Base-by-base conservation (phyloP, 1,140 invertebrate species). In the Ridgeia piscesae region DNA sequence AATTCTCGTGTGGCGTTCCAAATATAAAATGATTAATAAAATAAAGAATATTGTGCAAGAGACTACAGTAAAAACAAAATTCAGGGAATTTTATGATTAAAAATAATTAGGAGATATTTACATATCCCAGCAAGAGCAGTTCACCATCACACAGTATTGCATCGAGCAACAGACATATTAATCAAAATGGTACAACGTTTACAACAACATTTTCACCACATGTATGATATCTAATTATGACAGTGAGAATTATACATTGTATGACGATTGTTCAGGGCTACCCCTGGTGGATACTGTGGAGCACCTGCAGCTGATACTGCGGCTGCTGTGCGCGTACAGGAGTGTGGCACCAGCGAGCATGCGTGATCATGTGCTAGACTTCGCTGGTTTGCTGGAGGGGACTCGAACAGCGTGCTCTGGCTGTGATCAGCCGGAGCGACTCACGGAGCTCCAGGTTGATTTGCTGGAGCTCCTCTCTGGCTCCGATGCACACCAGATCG, bases 251-350 rank as follows among this genome's bases (percentile, higher is more conserved):
- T 77, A 77, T 21, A 0, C 27, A 9, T 77, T 77, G 58, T 77
- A 21, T 77, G 58, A 21, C 58, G 14, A 4, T 21, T 21, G 14
- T 90, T 35, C 89, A 90, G 89, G 35, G 89, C 89, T 90, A 6
- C 89, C 89, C 6, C 34, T 35, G 33, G 89, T 90, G 33, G 34
- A 34, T 21, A 90, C 35, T 34, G 34, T 35, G 17, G 89, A 90
- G 33, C 89, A 90, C 89, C 89, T 90, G 89, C 89, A 90, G 89
- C n/a, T 90, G 89, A 34, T 90, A 8, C 33, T 90, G 89, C 89
- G 6, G n/a, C 17, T 33, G 6, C 33, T 90, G 89, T 90, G 89
- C 31, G 33, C 4, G 4, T 90, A 90, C 21, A 34, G 35, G n/a
- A 35, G 89, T 27, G 89, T 35, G 35, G 34, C 35, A 8, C 89